Evolutionary conservation across 2,797 vertebrate species (phyloP), one percentile per base, ranked within the genome.

Genomic region (Cryptoblepharus egeriae): DNA sequence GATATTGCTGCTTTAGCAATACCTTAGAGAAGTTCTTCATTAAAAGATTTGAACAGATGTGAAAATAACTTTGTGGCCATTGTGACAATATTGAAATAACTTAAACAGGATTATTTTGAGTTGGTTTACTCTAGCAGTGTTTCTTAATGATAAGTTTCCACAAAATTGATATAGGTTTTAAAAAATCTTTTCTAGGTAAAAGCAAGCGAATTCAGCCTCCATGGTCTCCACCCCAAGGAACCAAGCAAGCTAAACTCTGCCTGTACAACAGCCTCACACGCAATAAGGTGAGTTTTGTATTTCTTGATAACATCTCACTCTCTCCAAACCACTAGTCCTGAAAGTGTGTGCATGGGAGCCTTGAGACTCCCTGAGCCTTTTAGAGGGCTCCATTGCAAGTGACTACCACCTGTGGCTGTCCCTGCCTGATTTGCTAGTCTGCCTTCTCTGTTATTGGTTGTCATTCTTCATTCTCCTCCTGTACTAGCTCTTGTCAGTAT

Each of bases 211-310:
- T 95, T 3, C 98, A 99, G 93, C 97, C 97, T 1, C 79, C 85
- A 0, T 99, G 98, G 98, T 93, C 94, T 71, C 95, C 97, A 1
- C 98, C 98, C 1, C 87, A 94, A 45, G 96, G 97, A 61, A 96
- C 96, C 2, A 91, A 95, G 4, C 95, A 96, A 16, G 95, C 97
- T 26, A 94, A 91, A 65, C 97, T 99, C 9, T 94, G 93, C 32
- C 96, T 99, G 16, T 99, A 99, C 95, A 99, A 99, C 94, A 99
- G 98, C 90, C 96, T 99, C 84, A 99, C 98, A 4, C 97, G 98
- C 39, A 95, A 91, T 7, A 99, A 99, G 98, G 98, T 98, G 74
- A 87, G 10, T 75, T 83, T 65, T 45, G 37, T 16, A 74, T 71
- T 8, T 1, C 15, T 55, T 52, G 57, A 35, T 75, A 75, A 39